These are phyloP conservation scores for Dinocampus coccinellae DNA, from an alignment of 2,888 invertebrate genomes.

Conservation along the genomic window DNA sequence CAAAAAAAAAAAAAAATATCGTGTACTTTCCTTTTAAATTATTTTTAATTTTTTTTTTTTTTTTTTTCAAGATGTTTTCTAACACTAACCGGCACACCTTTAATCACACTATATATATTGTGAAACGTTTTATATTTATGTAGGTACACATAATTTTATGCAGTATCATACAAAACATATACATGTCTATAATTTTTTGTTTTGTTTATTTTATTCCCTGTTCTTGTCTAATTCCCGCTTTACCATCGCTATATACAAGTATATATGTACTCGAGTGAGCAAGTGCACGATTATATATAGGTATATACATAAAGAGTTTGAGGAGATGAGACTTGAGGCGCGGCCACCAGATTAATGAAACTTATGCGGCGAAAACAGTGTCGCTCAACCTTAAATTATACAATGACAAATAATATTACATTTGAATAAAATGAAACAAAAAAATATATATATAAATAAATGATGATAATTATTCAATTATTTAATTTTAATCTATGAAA, in stretches of 20 bases:
- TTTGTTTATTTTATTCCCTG: background rate
- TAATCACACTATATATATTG: conserved; percentile 1
- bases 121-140: conserved; percentile 14
- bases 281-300: conserved; percentile 6
- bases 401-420: conserved; percentile 1
- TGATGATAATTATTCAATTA: background rate
- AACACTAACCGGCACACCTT: conserved; percentile 11
- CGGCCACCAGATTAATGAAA: conserved; percentile 64
- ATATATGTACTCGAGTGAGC: conserved; percentile 14
- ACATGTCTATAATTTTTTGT: conserved; percentile 26
- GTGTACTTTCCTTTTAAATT: background rate
- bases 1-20: no score
- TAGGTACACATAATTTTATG: conserved; percentile 23
- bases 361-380: conserved; percentile 52
- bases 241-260: background rate
- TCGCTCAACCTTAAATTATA: conserved; percentile 46
- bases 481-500: background rate
- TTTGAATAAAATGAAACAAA: background rate
- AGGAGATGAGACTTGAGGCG: conserved; percentile 55
- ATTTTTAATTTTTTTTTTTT: conserved; percentile 8
- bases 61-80: conserved; percentile 13
- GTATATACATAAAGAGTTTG: conserved; percentile 25
- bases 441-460: background rate
- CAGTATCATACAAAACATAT: conserved; percentile 38
- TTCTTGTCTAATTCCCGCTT: background rate